phyloP scores from a whole-genome alignment of 2,113 vertebrate species.

The Monopterus albus region DNA sequence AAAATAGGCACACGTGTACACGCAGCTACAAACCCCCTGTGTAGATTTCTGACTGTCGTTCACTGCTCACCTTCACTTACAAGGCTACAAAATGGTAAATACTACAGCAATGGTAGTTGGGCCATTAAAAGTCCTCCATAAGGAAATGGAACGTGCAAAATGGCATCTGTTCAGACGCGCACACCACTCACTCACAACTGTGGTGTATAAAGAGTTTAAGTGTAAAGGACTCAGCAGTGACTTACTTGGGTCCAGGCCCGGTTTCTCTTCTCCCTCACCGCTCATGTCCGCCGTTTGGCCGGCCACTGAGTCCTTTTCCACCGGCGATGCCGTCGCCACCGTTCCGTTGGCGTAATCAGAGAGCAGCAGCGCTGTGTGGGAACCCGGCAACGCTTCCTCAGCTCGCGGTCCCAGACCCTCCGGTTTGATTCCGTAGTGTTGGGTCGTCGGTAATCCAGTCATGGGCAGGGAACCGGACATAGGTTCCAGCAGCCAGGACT shows the following conservation, averaged over 20 bases:
- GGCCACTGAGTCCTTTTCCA: conserved; percentile 89
- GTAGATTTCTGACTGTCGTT: neutral
- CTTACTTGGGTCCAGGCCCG: conserved; percentile 94
- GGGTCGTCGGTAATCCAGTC: conserved; percentile 90
- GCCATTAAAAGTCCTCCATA: conserved; percentile 63
- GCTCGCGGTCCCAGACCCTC: conserved; percentile 88
- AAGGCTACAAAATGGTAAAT: conserved; percentile 36
- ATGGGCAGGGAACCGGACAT: conserved; percentile 91
- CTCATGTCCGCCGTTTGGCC: conserved; percentile 85
- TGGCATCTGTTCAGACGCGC: conserved; percentile 58
- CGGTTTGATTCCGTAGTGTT: conserved; percentile 94
- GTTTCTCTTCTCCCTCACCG: conserved; percentile 90
- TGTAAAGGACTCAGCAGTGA: conserved; percentile 70
- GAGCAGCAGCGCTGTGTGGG: conserved; percentile 90
- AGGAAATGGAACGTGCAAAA: conserved; percentile 71
- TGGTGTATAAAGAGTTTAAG: conserved; percentile 59
- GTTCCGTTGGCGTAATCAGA: conserved; percentile 92
- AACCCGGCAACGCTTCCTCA: conserved; percentile 86
- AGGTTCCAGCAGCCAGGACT: conserved; percentile 94
- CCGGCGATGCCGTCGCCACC: conserved; percentile 85
- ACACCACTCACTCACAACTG: conserved; percentile 49
- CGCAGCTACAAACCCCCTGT: conserved; percentile 8
- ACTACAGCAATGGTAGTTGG: conserved; percentile 47
- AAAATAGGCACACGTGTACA: neutral
- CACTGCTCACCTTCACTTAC: conserved; percentile 20